Percentiles rank a stretch among this genome's conserved stretches.
phyloP scores from a whole-genome alignment of 1,140 invertebrate species.

The Diplogasteroides magnus region DNA sequence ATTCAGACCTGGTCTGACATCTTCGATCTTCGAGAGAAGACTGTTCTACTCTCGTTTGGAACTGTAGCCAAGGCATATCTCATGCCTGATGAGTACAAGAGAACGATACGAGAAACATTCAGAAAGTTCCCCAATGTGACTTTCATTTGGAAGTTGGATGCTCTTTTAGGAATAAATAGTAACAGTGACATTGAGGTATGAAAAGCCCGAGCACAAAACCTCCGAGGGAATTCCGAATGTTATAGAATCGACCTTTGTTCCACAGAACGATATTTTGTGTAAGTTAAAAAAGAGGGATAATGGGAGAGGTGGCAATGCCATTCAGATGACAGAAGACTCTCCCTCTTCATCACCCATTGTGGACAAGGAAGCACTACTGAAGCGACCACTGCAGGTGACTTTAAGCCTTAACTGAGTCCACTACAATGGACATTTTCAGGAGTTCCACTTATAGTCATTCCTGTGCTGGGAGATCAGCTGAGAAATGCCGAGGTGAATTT shows the following conservation, averaged over 20 bases:
- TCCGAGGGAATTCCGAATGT: not conserved
- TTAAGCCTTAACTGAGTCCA: no score
- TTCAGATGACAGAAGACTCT: not conserved
- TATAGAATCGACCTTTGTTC: not conserved
- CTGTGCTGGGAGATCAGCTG: slow-evolving; percentile 2
- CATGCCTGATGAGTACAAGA: not conserved
- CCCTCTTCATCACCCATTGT: not conserved
- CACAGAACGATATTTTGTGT: not conserved
- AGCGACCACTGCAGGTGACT: not conserved
- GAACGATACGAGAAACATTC: not conserved
- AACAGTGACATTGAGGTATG: no score
- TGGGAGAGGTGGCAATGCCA: no score
- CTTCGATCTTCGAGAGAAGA: not conserved
- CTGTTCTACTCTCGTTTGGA: not conserved
- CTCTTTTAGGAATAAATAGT: no score
- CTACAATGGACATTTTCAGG: no score
- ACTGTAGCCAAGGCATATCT: not conserved
- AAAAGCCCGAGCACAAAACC: not conserved
- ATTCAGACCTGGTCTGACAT: not conserved
- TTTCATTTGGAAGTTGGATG: not conserved
- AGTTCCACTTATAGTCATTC: slow-evolving; percentile 1
- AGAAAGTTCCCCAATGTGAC: not conserved
- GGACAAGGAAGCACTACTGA: not conserved
- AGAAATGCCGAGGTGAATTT: not conserved
- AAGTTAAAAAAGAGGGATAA: no score